Conservation (phyloP, 2,113 vertebrate genomes). For the Uria aalge region DNA sequence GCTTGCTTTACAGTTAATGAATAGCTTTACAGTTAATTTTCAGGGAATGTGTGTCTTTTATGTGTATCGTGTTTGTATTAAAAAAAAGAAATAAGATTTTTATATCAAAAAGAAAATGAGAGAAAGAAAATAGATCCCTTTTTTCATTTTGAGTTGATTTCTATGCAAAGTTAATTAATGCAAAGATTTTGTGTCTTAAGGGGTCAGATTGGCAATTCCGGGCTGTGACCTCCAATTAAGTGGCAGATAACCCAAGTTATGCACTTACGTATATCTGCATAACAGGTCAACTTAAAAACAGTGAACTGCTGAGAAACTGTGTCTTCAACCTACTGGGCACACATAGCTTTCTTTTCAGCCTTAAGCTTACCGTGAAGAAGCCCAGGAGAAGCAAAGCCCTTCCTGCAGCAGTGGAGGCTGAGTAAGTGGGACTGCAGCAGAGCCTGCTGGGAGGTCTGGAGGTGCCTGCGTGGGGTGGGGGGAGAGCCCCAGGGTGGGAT, state of each 20-base stretch:
- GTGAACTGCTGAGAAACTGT: not conserved
- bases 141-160: not conserved
- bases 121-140: not conserved
- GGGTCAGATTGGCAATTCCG: not conserved
- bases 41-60: not conserved
- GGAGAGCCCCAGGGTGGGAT: too few species aligned
- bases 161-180: not conserved
- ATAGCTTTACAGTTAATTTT: not conserved
- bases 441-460: not conserved
- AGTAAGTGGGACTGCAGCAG: not conserved
- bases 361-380: not conserved
- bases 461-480: fast-evolving
- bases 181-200: not conserved
- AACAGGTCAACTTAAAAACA: not conserved
- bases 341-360: not conserved
- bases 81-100: not conserved
- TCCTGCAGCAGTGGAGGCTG: not conserved
- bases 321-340: not conserved
- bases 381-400: not conserved
- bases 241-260: not conserved
- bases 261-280: not conserved
- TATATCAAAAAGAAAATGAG: not conserved
- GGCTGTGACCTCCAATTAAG: not conserved
- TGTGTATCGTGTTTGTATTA: not conserved
- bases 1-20: not conserved